Percentiles rank a stretch among this genome's conserved stretches.
These are phyloP conservation scores for Potorous gilbertii DNA, from an alignment of 2,797 vertebrate genomes.

Conservation along the genomic window DNA sequence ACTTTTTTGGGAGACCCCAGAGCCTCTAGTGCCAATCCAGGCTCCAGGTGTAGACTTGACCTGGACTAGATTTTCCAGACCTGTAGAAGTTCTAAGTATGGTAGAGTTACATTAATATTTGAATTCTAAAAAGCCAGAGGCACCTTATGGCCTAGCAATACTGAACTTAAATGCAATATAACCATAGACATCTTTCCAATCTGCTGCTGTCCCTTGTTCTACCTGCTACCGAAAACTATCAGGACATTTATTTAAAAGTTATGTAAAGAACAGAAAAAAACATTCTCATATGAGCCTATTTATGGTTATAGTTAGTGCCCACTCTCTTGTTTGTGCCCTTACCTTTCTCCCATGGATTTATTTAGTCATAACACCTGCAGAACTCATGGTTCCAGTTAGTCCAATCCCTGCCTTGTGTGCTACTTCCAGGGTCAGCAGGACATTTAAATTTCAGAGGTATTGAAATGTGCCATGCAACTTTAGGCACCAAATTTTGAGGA, in stretches of 20 bases:
- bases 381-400: not conserved
- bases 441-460: not conserved
- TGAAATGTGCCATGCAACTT: not conserved
- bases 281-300: not conserved
- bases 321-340: not conserved
- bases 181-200: not conserved
- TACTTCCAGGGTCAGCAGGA: not conserved
- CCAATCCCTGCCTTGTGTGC: not conserved
- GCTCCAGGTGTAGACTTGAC: not conserved
- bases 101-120: not conserved
- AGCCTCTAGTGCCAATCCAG: not conserved
- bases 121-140: not conserved
- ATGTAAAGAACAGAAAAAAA: not conserved
- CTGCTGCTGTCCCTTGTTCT: constrained; percentile 26
- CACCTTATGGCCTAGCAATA: not conserved
- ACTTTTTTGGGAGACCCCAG: not conserved
- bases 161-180: not conserved
- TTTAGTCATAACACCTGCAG: not conserved
- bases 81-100: not conserved
- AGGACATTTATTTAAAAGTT: not conserved
- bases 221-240: not conserved
- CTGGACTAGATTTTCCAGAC: not conserved
- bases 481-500: not conserved
- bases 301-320: not conserved
- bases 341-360: not conserved